A percentile compares a stretch with the other conserved stretches of the same genome.
Evolutionary conservation across 1,140 invertebrate genomes (phyloP).

Genomic region (Probaryconus sp.): DNA sequence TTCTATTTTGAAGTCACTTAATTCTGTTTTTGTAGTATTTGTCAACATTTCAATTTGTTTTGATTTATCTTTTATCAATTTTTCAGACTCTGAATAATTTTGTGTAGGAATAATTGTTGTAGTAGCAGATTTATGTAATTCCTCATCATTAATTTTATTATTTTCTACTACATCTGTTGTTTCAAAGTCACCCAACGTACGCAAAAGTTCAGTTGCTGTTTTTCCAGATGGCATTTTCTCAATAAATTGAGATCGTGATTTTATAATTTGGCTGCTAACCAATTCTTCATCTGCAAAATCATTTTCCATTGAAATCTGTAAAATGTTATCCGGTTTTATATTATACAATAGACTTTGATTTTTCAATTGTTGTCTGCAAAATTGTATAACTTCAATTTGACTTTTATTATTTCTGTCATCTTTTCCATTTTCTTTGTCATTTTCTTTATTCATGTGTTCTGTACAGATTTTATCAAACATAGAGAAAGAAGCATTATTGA

Average conservation of each 20-base stretch:
- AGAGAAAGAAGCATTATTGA: conserved; percentile 63
- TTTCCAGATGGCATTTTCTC: conserved; percentile 35
- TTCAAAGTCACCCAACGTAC: background rate
- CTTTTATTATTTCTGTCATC: too few species aligned
- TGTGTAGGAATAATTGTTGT: too few species aligned
- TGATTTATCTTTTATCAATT: too few species aligned
- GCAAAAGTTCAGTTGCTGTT: conserved; percentile 46
- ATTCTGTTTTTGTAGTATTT: background rate
- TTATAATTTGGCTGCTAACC: background rate
- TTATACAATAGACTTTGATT: too few species aligned
- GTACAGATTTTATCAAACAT: conserved; percentile 61
- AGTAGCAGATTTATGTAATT: too few species aligned
- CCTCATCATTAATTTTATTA: too few species aligned
- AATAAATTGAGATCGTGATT: conserved; percentile 9
- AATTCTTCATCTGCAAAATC: conserved; percentile 38
- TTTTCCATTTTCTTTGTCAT: too few species aligned
- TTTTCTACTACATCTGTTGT: background rate
- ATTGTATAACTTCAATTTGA: too few species aligned
- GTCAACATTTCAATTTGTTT: background rate
- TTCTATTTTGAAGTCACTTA: too few species aligned
- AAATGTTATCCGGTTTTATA: too few species aligned
- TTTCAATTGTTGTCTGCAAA: too few species aligned
- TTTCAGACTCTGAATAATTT: too few species aligned
- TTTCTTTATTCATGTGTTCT: conserved; percentile 7
- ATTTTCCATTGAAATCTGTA: background rate